These are phyloP conservation scores for Elephas maximus DNA, from an alignment of 2,113 vertebrate genomes.

Conservation along the genomic window DNA sequence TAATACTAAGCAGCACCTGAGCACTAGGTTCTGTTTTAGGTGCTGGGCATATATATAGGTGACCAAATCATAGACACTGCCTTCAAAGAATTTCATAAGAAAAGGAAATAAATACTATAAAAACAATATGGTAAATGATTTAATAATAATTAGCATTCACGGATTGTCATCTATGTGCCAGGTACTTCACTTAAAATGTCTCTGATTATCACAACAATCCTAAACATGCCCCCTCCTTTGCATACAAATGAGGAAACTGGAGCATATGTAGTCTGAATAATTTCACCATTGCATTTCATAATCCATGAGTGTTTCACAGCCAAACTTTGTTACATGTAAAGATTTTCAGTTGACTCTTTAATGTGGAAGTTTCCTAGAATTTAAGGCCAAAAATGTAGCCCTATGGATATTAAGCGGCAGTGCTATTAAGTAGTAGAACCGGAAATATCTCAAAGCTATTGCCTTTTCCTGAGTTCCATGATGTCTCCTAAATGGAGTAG, in stretches of 20 bases:
- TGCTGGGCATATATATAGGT: background rate
- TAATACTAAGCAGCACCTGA: background rate
- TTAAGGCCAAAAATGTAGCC: background rate
- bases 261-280: background rate
- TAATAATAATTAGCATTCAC: background rate
- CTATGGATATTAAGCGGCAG: background rate
- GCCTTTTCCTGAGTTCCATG: background rate
- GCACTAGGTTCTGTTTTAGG: background rate
- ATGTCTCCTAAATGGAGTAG: background rate
- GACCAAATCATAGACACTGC: background rate
- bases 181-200: background rate
- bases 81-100: background rate
- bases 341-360: background rate
- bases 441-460: background rate
- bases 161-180: background rate
- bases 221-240: background rate
- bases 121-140: background rate
- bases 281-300: background rate
- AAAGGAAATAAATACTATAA: background rate
- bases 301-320: background rate
- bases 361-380: background rate
- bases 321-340: background rate
- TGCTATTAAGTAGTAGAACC: background rate
- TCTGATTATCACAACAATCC: background rate
- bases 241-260: background rate